These are phyloP conservation scores for Lasioglossum morio DNA, from an alignment of 2,888 invertebrate genomes.

Conservation along the genomic window DNA sequence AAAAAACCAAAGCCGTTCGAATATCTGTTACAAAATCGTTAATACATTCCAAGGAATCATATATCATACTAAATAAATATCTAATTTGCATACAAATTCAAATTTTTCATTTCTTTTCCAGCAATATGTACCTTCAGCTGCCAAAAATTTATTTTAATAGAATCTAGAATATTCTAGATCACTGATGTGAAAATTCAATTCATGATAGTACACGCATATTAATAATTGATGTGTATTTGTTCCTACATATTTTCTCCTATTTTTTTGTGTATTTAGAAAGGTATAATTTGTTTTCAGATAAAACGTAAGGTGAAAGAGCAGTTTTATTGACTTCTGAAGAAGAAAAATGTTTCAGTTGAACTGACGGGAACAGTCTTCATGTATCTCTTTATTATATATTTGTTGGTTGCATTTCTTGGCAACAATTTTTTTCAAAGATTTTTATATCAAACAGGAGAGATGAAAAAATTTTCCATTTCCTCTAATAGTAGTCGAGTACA, in stretches of 20 bases:
- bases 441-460: not conserved
- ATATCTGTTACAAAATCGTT: not conserved
- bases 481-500: not conserved
- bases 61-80: too few species aligned
- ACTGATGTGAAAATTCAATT: not conserved
- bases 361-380: not conserved
- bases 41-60: not conserved
- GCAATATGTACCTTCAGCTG: not conserved
- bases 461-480: not conserved
- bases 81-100: not conserved
- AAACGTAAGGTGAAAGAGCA: not conserved
- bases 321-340: not conserved
- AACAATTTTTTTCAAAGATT: not conserved
- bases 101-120: not conserved
- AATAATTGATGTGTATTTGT: not conserved
- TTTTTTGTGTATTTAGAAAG: not conserved
- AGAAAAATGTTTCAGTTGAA: not conserved
- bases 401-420: not conserved
- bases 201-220: not conserved
- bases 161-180: not conserved
- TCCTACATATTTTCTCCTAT: not conserved
- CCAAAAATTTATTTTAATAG: not conserved
- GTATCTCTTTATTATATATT: not conserved
- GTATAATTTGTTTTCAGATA: too few species aligned
- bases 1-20: conserved; percentile 20